phyloP scores from a whole-genome alignment of 2,888 invertebrate species.

The Labia minor region DNA sequence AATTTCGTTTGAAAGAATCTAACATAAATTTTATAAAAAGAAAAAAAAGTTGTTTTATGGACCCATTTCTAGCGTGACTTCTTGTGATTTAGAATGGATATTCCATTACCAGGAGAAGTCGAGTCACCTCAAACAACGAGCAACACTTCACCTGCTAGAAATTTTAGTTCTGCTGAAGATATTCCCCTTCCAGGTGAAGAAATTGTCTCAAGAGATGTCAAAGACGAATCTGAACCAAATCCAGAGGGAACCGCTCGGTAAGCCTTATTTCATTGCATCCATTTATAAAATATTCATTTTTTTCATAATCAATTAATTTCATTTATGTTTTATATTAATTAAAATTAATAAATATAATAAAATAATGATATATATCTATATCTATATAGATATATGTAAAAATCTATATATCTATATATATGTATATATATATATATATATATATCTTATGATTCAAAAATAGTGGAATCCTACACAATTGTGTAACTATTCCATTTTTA shows the following conservation, averaged over 20 bases:
- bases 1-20: neutral
- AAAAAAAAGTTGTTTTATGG: neutral
- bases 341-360: neutral
- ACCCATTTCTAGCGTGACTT: neutral
- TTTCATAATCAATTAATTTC: neutral
- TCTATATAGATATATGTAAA: no score
- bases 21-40: neutral
- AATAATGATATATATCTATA: neutral
- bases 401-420: no score
- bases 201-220: neutral
- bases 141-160: neutral
- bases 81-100: neutral
- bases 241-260: neutral
- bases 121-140: neutral
- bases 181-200: conserved; percentile 1
- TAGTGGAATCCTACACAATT: no score
- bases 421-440: no score
- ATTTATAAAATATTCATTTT: neutral
- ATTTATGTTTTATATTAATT: neutral
- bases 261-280: neutral
- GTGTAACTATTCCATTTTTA: no score
- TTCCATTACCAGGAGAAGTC: neutral
- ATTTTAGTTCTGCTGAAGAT: neutral
- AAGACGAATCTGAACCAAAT: neutral
- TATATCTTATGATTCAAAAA: no score